Evolutionary conservation across 2,888 invertebrate species (phyloP).

Genomic region (Lithosia quadra): DNA sequence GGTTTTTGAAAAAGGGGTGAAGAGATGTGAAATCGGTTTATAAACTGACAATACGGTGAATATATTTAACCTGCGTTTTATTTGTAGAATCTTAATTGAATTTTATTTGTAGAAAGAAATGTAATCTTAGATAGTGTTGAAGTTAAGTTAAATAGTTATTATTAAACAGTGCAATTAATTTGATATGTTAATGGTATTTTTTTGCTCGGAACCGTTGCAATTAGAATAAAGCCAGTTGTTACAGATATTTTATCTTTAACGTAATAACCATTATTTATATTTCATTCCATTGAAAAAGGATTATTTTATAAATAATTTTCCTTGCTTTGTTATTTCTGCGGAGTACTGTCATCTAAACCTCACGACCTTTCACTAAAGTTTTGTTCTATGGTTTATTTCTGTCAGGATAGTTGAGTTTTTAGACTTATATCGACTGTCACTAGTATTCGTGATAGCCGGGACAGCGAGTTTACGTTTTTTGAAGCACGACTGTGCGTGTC

Average conservation of each 20-base stretch:
- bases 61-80: not conserved
- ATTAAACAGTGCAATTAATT: too few relatives aligned
- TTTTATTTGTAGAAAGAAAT: too few relatives aligned
- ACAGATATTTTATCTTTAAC: too few relatives aligned
- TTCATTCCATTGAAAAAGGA: not conserved
- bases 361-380: not conserved
- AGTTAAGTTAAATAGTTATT: too few relatives aligned
- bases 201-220: not conserved
- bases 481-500: not conserved
- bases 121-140: not conserved
- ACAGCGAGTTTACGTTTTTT: not conserved
- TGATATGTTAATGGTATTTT: not conserved
- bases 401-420: not conserved
- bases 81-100: too few relatives aligned
- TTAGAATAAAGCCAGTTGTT: too few relatives aligned
- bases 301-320: not conserved
- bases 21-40: slow-evolving; percentile 7
- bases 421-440: not conserved
- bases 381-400: not conserved
- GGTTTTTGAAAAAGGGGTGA: slow-evolving; percentile 18
- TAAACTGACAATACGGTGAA: not conserved
- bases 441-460: not conserved
- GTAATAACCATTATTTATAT: too few relatives aligned
- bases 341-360: not conserved
- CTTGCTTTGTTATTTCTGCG: not conserved